Evolutionary conservation across 2,113 vertebrate genomes (phyloP), one percentile per base, ranked within the genome.

Genomic region (Chlorodrepanis virens): DNA sequence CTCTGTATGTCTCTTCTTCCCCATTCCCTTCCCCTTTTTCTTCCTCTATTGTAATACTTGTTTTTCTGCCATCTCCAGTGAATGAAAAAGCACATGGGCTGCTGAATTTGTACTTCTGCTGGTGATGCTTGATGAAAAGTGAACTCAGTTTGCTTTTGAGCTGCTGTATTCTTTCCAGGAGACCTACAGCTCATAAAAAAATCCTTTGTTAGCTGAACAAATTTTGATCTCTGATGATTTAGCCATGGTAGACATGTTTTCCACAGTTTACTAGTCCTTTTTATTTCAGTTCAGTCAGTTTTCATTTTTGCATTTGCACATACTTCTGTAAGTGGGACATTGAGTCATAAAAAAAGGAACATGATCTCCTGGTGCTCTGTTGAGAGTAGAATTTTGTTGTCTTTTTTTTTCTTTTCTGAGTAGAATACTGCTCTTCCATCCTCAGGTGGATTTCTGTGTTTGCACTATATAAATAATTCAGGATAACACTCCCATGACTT

Each of bases 401-500:
- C 6, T 44, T 40, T 61, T 57, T n/a, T 70, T 39, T 28, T 18
- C 4, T 22, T 88, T 83, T 59, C 35, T 12, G 31, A n/a, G 39
- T n/a, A 61, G n/a, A 87, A 44, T 91, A 35, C 49, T 78, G 87
- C 5, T 88, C 20, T 87, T 91, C 44, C 57, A 59, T 56, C 29
- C 56, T 84, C 61, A 61, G n/a, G 37, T 93, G 60, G 11, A 76
- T 87, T 91, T 94, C 23, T 91, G 19, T 86, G 44, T 91, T 95
- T 87, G 53, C 91, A 78, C 52, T 90, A 17, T 78, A 44, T 86
- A 83, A 93, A 87, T 81, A 82, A 84, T 78, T 78, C 56, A 81
- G 72, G 3, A 12, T 91, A 92, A 79, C 27, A 21, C 20, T 92
- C 52, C 20, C 15, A 29, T 44, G 39, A 89, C 65, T 96, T 95